A percentile compares a stretch with the other conserved stretches of the same genome.
Evolutionary conservation across 2,797 vertebrate genomes (phyloP).

Genomic region (Anisognathus igniventris): DNA sequence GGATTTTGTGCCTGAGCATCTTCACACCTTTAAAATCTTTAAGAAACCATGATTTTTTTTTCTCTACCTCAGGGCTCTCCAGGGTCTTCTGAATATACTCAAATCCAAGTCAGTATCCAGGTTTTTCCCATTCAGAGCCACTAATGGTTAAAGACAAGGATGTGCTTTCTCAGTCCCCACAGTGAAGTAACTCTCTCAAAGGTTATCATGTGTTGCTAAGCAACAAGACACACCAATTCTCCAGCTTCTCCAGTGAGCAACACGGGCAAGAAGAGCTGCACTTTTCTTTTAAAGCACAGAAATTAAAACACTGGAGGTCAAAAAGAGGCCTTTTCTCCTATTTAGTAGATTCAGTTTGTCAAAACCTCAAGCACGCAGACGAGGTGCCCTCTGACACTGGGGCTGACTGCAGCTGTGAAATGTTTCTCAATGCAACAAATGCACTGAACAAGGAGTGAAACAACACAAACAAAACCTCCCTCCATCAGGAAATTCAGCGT

Average conservation of each 20-base stretch:
- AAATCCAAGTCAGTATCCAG: not conserved
- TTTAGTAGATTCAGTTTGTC: not conserved
- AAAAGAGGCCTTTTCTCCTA: not conserved
- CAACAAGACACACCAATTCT: conserved; percentile 10
- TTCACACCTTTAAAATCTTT: not conserved
- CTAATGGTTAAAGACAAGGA: not conserved
- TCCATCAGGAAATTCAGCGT: not conserved
- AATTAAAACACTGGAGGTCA: not conserved
- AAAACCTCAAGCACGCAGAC: not conserved
- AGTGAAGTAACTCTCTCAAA: not conserved
- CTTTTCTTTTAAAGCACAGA: not conserved
- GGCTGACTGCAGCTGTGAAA: not conserved
- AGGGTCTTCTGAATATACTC: not conserved
- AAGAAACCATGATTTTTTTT: not conserved
- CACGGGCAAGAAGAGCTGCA: not conserved
- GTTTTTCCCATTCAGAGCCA: not conserved
- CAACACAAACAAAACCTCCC: not conserved
- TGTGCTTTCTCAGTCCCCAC: not conserved
- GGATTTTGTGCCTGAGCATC: not conserved
- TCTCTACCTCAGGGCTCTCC: not conserved
- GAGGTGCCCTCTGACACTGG: not conserved
- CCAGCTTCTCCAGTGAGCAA: not conserved
- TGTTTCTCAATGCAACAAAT: not conserved
- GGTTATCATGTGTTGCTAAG: conserved; percentile 34
- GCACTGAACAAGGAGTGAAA: not conserved